Percentiles rank a stretch among this genome's conserved stretches.
phyloP scores from a whole-genome alignment of 2,113 vertebrate species.

The Salminus brasiliensis region DNA sequence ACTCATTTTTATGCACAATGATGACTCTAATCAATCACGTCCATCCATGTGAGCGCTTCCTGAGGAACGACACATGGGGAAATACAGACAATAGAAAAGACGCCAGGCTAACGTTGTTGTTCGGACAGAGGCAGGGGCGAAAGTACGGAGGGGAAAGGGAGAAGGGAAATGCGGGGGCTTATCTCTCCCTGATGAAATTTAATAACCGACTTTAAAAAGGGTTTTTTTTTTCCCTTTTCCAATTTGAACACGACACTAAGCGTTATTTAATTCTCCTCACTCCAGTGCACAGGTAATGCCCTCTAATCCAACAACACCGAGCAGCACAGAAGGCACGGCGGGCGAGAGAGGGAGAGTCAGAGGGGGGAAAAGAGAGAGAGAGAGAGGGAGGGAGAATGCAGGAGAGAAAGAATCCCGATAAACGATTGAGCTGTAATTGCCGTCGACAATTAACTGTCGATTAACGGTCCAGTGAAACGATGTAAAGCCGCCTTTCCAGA shows the following conservation, averaged over 20 bases:
- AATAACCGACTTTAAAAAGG: conserved; percentile 67
- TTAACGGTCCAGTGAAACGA: neutral
- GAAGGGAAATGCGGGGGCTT: conserved; percentile 39
- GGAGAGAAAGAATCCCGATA: conserved; percentile 8
- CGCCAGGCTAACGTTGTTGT: neutral
- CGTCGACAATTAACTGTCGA: neutral
- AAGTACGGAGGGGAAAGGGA: conserved; percentile 9
- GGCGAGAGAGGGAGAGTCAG: conserved; percentile 2
- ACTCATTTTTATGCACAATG: neutral
- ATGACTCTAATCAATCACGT: neutral
- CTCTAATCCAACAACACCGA: conserved; percentile 60
- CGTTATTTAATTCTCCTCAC: conserved; percentile 67
- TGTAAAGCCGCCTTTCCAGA: neutral
- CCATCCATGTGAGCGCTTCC: neutral
- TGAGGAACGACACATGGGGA: neutral
- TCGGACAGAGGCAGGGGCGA: conserved; percentile 36
- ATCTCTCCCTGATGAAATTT: conserved; percentile 61
- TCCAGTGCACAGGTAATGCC: conserved; percentile 69
- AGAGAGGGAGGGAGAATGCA: conserved; percentile 31
- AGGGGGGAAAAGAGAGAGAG: neutral
- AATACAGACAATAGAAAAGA: conserved; percentile 22
- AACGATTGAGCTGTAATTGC: neutral
- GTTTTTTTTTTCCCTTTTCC: conserved; percentile 60
- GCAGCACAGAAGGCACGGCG: conserved; percentile 1
- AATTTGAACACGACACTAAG: conserved; percentile 62